Evolutionary conservation across 2,113 vertebrate genomes (phyloP).

Genomic region (Hippoglossus stenolepis): DNA sequence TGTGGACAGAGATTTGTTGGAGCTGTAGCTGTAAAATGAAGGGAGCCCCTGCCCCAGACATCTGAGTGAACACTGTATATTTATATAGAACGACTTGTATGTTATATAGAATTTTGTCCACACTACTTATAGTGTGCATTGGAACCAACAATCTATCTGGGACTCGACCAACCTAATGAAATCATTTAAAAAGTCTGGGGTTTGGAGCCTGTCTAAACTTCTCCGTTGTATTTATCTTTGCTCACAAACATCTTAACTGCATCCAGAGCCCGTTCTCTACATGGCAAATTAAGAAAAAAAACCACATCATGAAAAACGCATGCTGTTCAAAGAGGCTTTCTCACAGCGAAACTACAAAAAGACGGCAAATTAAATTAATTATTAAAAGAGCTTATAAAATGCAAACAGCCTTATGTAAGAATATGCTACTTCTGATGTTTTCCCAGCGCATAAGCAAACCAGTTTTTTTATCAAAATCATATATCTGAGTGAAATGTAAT

Average conservation of each 20-base stretch:
- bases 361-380: constrained; percentile 4
- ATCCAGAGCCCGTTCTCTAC: constrained; percentile 12
- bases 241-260: constrained; percentile 19
- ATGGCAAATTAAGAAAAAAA: constrained; percentile 10
- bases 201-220: constrained; percentile 12
- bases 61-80: background rate
- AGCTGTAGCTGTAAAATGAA: background rate
- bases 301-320: background rate
- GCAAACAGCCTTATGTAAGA: constrained; percentile 16
- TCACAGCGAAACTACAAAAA: constrained; percentile 17
- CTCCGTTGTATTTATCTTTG: constrained; percentile 23
- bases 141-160: background rate
- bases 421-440: constrained; percentile 19
- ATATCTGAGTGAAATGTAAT: constrained; percentile 23
- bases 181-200: background rate
- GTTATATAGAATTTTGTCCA: background rate
- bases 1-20: background rate
- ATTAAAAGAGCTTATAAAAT: constrained; percentile 16
- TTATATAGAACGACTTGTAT: background rate
- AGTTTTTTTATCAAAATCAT: constrained; percentile 13
- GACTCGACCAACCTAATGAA: background rate
- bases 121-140: background rate
- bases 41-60: background rate
- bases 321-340: constrained; percentile 15
- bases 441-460: constrained; percentile 22